A percentile compares a stretch with the other conserved stretches of the same genome.
These are phyloP conservation scores for Strigamia crassipes DNA, from an alignment of 2,888 invertebrate genomes.

Conservation along the genomic window DNA sequence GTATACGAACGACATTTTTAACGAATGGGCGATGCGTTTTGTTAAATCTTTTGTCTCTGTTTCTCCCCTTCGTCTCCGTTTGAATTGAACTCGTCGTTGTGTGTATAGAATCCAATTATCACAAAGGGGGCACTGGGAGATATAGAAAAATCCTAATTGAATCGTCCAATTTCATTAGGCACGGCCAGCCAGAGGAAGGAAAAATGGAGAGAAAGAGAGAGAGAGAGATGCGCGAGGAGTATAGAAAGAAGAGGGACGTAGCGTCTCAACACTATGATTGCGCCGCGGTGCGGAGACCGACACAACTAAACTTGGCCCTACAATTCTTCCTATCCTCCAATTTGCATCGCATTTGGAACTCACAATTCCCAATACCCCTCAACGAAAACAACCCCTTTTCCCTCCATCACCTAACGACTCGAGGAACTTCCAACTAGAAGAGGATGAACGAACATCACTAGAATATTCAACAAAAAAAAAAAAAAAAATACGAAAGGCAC, in stretches of 20 bases:
- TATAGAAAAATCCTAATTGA: slow-evolving; percentile 10
- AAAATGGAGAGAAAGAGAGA: neutral
- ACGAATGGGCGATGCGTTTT: neutral
- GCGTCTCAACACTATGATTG: slow-evolving; percentile 10
- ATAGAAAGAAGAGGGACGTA: neutral
- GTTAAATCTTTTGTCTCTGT: neutral
- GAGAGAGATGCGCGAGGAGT: neutral
- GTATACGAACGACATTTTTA: neutral
- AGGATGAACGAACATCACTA: slow-evolving; percentile 3
- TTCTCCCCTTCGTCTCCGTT: neutral
- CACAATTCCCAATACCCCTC: slow-evolving; percentile 10
- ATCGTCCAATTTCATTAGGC: slow-evolving; percentile 10
- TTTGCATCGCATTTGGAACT: neutral
- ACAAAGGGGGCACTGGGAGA: slow-evolving; percentile 10
- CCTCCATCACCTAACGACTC: slow-evolving; percentile 10
- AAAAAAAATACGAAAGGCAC: slow-evolving; percentile 1
- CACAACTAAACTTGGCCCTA: slow-evolving; percentile 10
- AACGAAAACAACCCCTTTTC: slow-evolving; percentile 5
- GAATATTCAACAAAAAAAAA: neutral
- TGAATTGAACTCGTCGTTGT: slow-evolving; percentile 10
- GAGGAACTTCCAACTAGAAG: slow-evolving; percentile 4
- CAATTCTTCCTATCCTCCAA: slow-evolving; percentile 10
- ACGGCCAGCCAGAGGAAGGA: slow-evolving; percentile 10
- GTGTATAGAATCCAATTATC: slow-evolving; percentile 10
- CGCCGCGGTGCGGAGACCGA: slow-evolving; percentile 10